A percentile compares a stretch with the other conserved stretches of the same genome.
These are phyloP conservation scores for Brenthis hecate DNA, from an alignment of 2,888 invertebrate genomes.

Conservation along the genomic window DNA sequence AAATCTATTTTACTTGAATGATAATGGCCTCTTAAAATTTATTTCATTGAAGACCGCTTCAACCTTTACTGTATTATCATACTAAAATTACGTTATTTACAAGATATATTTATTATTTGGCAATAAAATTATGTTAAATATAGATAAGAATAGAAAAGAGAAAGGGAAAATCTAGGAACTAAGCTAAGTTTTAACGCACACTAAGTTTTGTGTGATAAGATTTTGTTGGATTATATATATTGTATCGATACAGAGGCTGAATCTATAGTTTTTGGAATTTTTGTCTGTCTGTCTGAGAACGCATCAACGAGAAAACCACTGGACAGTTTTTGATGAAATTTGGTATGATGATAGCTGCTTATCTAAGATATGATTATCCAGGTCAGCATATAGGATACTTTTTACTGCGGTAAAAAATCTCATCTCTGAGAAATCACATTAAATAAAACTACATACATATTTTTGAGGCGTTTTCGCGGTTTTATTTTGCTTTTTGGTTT, in stretches of 20 bases:
- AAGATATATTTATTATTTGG: conserved; percentile 32
- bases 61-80: conserved; percentile 35
- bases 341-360: too few relatives aligned
- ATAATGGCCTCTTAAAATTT: conserved; percentile 10
- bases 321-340: too few relatives aligned
- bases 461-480: too few relatives aligned
- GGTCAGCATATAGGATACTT: too few relatives aligned
- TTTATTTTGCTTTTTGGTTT: too few relatives aligned
- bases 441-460: background rate
- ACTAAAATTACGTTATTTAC: conserved; percentile 27
- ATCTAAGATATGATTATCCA: background rate
- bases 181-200: conserved; percentile 29
- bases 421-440: background rate
- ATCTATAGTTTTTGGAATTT: too few relatives aligned
- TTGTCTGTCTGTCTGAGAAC: too few relatives aligned
- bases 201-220: conserved; percentile 15
- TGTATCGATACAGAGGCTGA: too few relatives aligned
- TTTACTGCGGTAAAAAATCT: too few relatives aligned
- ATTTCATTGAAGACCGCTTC: conserved; percentile 16
- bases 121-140: conserved; percentile 32
- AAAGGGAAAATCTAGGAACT: conserved; percentile 34
- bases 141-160: conserved; percentile 26
- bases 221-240: background rate
- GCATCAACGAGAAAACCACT: too few relatives aligned
- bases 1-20: conserved; percentile 2